Evolutionary conservation across 1,140 invertebrate genomes (phyloP).

Genomic region (Popillia japonica): DNA sequence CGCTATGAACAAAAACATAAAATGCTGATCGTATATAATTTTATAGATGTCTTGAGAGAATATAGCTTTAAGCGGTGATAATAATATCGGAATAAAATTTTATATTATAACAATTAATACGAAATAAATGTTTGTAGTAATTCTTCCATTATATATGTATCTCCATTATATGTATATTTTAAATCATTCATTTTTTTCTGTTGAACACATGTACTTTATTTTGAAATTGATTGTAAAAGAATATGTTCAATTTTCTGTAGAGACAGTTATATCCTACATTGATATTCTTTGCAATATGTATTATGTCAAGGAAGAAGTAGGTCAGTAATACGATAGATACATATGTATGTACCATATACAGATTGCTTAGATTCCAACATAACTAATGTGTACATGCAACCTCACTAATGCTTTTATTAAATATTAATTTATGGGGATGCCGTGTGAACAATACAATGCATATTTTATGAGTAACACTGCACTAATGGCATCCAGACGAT

Average conservation of each 20-base stretch:
- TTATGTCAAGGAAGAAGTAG: neutral
- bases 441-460: constrained; percentile 10
- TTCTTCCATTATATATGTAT: too few relatives aligned
- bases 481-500: neutral
- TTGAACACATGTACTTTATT: neutral
- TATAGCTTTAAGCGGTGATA: too few relatives aligned
- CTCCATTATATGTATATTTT: too few relatives aligned
- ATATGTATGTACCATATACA: constrained; percentile 22
- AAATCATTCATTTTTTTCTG: neutral
- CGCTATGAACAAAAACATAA: too few relatives aligned
- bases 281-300: constrained; percentile 3
- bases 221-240: too few relatives aligned
- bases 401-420: constrained; percentile 8
- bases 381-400: constrained; percentile 18
- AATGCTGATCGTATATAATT: too few relatives aligned
- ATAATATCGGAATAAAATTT: too few relatives aligned
- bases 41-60: too few relatives aligned
- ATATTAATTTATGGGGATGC: neutral
- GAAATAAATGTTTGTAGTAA: too few relatives aligned
- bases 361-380: neutral
- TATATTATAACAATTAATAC: too few relatives aligned
- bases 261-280: neutral
- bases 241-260: too few relatives aligned
- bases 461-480: neutral
- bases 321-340: constrained; percentile 1